These are phyloP conservation scores for Oreortyx pictus DNA, from an alignment of 2,797 vertebrate genomes.

Conservation along the genomic window DNA sequence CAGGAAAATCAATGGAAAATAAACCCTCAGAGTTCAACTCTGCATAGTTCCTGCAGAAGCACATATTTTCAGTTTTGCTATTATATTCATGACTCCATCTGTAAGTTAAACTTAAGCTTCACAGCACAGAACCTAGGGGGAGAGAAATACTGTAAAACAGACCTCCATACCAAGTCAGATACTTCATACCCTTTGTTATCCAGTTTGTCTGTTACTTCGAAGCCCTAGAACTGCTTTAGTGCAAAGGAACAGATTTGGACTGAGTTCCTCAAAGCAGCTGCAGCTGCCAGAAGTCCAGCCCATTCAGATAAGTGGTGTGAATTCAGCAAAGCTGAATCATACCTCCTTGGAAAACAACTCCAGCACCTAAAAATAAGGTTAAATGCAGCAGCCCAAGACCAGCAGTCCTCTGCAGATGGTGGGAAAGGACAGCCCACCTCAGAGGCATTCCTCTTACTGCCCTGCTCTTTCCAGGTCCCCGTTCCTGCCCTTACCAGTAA, in stretches of 20 bases:
- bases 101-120: neutral
- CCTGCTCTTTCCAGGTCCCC: fast-evolving
- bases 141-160: neutral
- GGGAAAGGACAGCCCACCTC: neutral
- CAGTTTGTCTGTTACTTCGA: neutral
- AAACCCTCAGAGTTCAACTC: neutral
- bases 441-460: neutral
- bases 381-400: neutral
- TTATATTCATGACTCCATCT: neutral
- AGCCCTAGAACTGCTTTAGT: neutral
- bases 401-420: neutral
- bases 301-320: neutral
- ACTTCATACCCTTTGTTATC: neutral
- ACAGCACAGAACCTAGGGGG: neutral
- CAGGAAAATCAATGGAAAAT: neutral
- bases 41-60: neutral
- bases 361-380: neutral
- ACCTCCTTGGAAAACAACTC: neutral
- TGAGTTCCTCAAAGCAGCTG: neutral
- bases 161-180: neutral
- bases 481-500: neutral
- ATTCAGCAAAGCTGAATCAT: neutral
- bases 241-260: neutral
- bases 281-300: neutral
- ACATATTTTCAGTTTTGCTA: neutral